These are phyloP conservation scores for Cynopterus sphinx DNA, from an alignment of 2,797 vertebrate species.

Conservation along the genomic window DNA sequence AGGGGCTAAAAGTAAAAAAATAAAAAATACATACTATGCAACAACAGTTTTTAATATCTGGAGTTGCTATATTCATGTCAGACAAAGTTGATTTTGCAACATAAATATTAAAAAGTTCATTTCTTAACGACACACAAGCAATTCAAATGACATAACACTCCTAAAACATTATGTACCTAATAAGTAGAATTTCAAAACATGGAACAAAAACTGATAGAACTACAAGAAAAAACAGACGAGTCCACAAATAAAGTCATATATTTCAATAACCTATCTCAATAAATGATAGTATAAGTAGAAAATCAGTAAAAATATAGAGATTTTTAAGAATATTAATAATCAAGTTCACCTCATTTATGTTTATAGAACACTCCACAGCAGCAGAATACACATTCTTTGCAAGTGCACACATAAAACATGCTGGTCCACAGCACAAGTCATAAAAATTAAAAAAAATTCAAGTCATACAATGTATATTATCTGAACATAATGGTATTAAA, in stretches of 20 bases:
- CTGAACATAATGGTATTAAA: neutral
- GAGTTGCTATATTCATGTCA: neutral
- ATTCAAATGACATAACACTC: neutral
- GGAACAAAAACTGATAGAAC: neutral
- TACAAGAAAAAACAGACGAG: neutral
- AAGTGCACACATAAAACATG: neutral
- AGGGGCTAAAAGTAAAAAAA: neutral
- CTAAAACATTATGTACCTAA: neutral
- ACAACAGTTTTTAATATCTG: neutral
- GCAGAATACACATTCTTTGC: neutral
- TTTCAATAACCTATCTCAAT: neutral
- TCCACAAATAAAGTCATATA: neutral
- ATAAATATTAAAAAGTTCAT: neutral
- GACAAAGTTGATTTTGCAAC: neutral
- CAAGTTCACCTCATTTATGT: neutral
- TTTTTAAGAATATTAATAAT: neutral
- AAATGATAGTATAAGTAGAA: neutral
- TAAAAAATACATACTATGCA: neutral
- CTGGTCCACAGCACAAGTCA: neutral
- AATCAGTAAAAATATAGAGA: neutral
- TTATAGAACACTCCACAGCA: neutral
- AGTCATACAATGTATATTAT: neutral
- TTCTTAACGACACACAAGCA: neutral
- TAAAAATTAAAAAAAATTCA: neutral
- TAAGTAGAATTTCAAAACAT: neutral